These are phyloP conservation scores for Tychaedon coryphoeus DNA, from an alignment of 2,113 vertebrate genomes.

Conservation along the genomic window DNA sequence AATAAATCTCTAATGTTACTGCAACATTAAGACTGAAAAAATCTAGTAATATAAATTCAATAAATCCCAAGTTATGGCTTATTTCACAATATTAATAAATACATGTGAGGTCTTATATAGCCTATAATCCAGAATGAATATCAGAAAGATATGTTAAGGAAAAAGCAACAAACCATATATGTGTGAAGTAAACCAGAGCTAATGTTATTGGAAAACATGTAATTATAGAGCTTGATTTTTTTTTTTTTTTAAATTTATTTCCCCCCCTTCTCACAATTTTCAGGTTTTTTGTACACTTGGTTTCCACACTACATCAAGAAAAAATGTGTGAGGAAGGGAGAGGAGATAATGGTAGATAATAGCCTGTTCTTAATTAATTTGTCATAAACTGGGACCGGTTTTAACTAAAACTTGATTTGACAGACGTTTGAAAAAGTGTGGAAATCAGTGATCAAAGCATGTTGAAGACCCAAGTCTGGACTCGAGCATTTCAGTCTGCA, in stretches of 20 bases:
- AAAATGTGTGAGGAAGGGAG: not conserved
- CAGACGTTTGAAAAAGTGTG: not conserved
- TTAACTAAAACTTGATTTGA: not conserved
- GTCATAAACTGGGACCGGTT: not conserved
- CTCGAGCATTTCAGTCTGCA: not conserved
- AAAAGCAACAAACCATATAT: not conserved
- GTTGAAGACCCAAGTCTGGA: not conserved
- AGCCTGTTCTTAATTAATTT: not conserved
- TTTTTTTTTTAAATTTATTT: not conserved
- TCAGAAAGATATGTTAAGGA: not conserved
- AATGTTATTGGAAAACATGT: not conserved
- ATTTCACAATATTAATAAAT: not conserved
- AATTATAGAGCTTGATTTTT: not conserved
- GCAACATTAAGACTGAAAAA: not conserved
- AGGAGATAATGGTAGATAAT: not conserved
- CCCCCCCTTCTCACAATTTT: accelerated
- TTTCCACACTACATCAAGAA: not conserved
- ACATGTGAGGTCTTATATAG: not conserved
- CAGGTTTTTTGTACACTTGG: not conserved
- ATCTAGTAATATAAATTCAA: not conserved
- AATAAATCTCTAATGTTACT: not conserved
- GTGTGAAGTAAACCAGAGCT: not conserved
- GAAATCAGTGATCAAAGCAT: not conserved
- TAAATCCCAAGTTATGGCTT: not conserved
- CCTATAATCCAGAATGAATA: not conserved